A percentile compares a stretch with the other conserved stretches of the same genome.
Evolutionary conservation across 2,797 vertebrate species (phyloP).

Genomic region (Manis crassicaudata): DNA sequence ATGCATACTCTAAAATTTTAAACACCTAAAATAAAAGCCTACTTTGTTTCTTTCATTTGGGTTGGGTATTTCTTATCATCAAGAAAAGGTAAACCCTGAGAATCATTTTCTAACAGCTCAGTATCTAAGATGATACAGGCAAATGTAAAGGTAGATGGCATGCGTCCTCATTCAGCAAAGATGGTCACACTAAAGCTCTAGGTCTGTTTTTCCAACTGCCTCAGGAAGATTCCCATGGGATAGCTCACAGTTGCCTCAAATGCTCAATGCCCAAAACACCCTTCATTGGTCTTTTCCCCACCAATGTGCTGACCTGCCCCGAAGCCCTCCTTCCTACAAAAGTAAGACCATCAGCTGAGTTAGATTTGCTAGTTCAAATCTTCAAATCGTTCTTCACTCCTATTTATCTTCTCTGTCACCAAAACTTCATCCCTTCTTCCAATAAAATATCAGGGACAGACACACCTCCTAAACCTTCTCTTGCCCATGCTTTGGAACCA

Average conservation of each 20-base stretch:
- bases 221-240: neutral
- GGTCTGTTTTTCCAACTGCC: neutral
- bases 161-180: neutral
- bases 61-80: neutral
- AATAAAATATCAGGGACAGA: constrained; percentile 6
- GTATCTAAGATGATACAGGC: neutral
- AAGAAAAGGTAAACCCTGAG: neutral
- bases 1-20: neutral
- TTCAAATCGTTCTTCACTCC: neutral
- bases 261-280: neutral
- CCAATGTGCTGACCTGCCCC: neutral
- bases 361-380: neutral
- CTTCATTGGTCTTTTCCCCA: neutral
- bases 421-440: neutral
- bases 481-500: neutral
- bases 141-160: neutral
- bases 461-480: neutral
- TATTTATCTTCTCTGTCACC: neutral
- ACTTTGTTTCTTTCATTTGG: neutral
- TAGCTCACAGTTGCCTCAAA: neutral
- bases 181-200: neutral
- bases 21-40: neutral
- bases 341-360: neutral
- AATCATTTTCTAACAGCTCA: neutral
- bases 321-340: neutral